Conservation (phyloP, 2,888 invertebrate species). For the Ochropleura leucogaster region DNA sequence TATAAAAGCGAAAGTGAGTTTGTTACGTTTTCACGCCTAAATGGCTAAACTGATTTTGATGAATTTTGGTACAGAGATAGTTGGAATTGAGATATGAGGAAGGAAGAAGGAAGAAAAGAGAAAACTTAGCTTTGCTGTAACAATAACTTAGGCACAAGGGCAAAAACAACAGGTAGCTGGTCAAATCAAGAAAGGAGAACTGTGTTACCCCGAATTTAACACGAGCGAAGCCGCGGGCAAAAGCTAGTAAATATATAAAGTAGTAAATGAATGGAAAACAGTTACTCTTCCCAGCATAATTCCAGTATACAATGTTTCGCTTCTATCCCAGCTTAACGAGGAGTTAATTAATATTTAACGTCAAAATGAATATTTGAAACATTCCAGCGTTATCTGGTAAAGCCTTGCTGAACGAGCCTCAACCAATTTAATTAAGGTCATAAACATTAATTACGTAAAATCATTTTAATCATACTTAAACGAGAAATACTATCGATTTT, state of each 20-base stretch:
- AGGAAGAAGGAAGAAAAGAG: no score
- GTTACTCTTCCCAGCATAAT: not conserved
- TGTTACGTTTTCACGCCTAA: no score
- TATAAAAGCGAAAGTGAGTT: no score
- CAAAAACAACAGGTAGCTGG: no score
- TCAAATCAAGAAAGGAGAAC: no score
- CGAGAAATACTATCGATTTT: slow-evolving; percentile 21
- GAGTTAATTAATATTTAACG: slow-evolving; percentile 33
- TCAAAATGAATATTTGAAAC: slow-evolving; percentile 25
- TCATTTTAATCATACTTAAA: slow-evolving; percentile 13
- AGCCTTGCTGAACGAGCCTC: slow-evolving; percentile 14
- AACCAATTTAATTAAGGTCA: slow-evolving; percentile 46
- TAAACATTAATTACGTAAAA: slow-evolving; percentile 41
- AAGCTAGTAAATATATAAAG: not conserved
- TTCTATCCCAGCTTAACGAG: not conserved
- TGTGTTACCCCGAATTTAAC: no score
- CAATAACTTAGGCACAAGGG: no score
- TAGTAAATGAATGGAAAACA: not conserved
- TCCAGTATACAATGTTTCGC: not conserved
- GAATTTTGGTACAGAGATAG: no score
- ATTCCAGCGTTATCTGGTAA: slow-evolving; percentile 26
- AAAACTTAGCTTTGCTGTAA: no score
- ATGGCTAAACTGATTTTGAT: no score
- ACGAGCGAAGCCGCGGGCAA: no score
- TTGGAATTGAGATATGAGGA: no score